Evolutionary conservation across 2,888 invertebrate species (phyloP).

Genomic region (Eutolmus rufibarbis): DNA sequence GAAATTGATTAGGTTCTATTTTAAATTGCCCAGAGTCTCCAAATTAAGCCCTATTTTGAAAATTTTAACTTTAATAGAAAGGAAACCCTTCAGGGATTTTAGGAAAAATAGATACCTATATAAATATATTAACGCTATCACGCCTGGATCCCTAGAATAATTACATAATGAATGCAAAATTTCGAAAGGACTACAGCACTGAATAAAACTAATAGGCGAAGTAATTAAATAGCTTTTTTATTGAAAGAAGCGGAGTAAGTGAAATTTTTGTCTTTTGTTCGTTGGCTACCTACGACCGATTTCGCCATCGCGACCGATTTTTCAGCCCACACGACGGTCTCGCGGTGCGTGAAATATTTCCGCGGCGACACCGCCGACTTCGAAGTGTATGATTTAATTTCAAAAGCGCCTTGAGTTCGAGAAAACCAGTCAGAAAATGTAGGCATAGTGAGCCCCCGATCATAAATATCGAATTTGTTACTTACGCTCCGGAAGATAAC

Average conservation of each 20-base stretch:
- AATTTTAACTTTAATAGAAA: no score
- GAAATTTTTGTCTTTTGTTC: not conserved
- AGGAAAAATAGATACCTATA: no score
- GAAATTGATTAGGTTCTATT: no score
- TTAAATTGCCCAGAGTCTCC: no score
- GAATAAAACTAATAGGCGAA: no score
- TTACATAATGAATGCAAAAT: no score
- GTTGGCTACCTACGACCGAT: not conserved
- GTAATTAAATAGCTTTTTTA: not conserved
- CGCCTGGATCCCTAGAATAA: no score
- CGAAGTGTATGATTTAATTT: not conserved
- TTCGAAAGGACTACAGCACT: no score
- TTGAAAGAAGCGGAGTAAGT: not conserved
- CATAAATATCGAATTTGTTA: not conserved
- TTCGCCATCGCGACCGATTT: not conserved
- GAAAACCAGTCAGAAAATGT: conserved; percentile 15
- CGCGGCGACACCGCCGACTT: not conserved
- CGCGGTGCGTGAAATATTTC: not conserved
- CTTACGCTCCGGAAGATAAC: not conserved
- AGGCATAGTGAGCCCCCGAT: not conserved
- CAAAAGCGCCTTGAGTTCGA: not conserved
- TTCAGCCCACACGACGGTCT: not conserved
- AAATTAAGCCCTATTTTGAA: no score
- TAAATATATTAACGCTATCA: no score
- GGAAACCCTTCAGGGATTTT: no score